Conservation (phyloP, 2,888 invertebrate genomes). For the Pocota personata region DNA sequence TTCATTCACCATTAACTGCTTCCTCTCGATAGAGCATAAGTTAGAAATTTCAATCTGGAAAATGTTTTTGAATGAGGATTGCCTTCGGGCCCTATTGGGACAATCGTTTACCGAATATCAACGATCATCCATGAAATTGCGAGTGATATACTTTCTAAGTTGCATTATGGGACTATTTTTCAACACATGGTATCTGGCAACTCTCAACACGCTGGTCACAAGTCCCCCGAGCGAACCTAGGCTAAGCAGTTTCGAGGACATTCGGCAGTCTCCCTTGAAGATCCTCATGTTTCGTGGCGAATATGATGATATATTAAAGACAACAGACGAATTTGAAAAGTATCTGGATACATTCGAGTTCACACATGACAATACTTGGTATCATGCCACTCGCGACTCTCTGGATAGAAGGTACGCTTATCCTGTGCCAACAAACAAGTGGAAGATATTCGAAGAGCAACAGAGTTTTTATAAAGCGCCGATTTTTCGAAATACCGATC, state of each 20-base stretch:
- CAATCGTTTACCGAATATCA: constrained; percentile 1
- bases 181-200: constrained; percentile 20
- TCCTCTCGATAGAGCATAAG: neutral
- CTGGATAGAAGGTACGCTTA: constrained; percentile 4
- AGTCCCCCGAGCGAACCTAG: constrained; percentile 14
- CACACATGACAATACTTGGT: neutral
- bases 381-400: neutral
- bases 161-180: constrained; percentile 29
- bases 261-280: neutral
- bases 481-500: neutral
- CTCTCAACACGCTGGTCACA: constrained; percentile 19
- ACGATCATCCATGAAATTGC: constrained; percentile 16
- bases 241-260: constrained; percentile 8
- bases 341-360: neutral
- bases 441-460: constrained; percentile 21
- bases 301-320: neutral
- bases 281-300: constrained; percentile 9
- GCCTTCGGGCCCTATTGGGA: constrained; percentile 6
- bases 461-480: constrained; percentile 6
- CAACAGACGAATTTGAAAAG: neutral
- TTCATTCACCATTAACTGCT: neutral
- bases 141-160: constrained; percentile 12
- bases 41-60: neutral
- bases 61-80: constrained; percentile 3
- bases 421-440: constrained; percentile 19